These are phyloP conservation scores for Lepidochrysops patricia DNA, from an alignment of 2,888 invertebrate species.

Conservation along the genomic window DNA sequence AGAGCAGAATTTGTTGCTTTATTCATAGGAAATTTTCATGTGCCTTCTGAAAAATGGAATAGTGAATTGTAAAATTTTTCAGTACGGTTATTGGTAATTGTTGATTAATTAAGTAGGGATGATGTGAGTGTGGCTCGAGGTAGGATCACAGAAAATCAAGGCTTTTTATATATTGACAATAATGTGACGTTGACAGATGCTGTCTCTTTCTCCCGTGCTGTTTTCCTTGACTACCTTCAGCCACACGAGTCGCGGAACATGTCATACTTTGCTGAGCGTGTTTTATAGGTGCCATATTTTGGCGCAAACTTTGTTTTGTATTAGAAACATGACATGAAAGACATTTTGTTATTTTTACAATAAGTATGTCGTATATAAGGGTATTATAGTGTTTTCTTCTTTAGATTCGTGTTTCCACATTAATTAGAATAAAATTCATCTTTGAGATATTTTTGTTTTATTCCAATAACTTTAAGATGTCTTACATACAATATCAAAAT, in stretches of 20 bases:
- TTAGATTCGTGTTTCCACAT: slow-evolving; percentile 74
- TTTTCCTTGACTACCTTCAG: not conserved
- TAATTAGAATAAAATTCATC: slow-evolving; percentile 73
- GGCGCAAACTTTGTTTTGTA: slow-evolving; percentile 15
- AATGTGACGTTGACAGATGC: not conserved
- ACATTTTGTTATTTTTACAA: slow-evolving; percentile 67
- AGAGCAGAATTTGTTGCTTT: slow-evolving; percentile 43
- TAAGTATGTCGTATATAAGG: slow-evolving; percentile 71
- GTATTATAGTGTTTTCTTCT: slow-evolving; percentile 72
- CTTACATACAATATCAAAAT: too few relatives aligned
- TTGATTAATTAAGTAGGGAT: slow-evolving; percentile 54
- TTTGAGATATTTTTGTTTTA: slow-evolving; percentile 54
- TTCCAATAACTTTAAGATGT: slow-evolving; percentile 27
- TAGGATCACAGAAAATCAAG: slow-evolving; percentile 3
- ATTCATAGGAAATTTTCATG: slow-evolving; percentile 69
- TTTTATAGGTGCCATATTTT: slow-evolving; percentile 39
- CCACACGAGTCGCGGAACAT: slow-evolving; percentile 21
- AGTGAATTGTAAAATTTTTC: slow-evolving; percentile 55
- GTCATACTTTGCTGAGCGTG: slow-evolving; percentile 25
- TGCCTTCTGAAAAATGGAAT: slow-evolving; percentile 66
- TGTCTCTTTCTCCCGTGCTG: not conserved
- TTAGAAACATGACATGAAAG: slow-evolving; percentile 47
- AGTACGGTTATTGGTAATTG: slow-evolving; percentile 57
- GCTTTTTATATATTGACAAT: slow-evolving; percentile 1
- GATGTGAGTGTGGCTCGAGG: slow-evolving; percentile 33